Evolutionary conservation across 2,113 vertebrate species (phyloP), one percentile per base, ranked within the genome.

Genomic region (Syngnathus floridae): DNA sequence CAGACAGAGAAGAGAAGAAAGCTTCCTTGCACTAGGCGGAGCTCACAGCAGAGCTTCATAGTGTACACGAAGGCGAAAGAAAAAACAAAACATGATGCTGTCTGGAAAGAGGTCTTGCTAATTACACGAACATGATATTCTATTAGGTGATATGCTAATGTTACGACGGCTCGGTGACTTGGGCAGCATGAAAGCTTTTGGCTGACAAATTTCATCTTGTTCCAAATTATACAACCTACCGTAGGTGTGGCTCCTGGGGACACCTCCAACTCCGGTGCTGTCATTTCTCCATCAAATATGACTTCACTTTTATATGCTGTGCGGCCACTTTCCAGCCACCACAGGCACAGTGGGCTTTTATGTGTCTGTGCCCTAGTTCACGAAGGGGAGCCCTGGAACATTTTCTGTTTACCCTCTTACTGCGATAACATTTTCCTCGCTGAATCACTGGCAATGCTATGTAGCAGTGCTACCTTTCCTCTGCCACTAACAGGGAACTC

Each of bases 391-490:
- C 69, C 13, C 77, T 84, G 81, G 85, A 89, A 87, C 65, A 3
- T 73, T 83, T 83, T 81, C 77, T 85, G 84, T 87, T 87, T 82
- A 84, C 74, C 5, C 73, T 57, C 65, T 57, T 35, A 75, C 83
- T 83, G 83, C 52, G 84, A 89, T 87, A 86, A 90, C 80, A 86
- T 88, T 84, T 84, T 67, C 82, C 80, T 75, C 73, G 75, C 70
- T 76, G 85, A 84, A 84, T 88, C 80, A 90, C 82, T 90, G 85
- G 76, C 87, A 19, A 63, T 37, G 60, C 84, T 88, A 77, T 90
- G 88, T 87, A 69, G 80, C 26, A 65, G 67, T 78, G 66, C 82
- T 78, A 76, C 77, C 65, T 66, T 63, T 61, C 54, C 60, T 59
- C 78, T 70, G 55, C 55, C 35, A 9, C 78, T 66, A 83, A 90